Conservation (phyloP, 2,888 invertebrate genomes). For the Corythucha ciliata region DNA sequence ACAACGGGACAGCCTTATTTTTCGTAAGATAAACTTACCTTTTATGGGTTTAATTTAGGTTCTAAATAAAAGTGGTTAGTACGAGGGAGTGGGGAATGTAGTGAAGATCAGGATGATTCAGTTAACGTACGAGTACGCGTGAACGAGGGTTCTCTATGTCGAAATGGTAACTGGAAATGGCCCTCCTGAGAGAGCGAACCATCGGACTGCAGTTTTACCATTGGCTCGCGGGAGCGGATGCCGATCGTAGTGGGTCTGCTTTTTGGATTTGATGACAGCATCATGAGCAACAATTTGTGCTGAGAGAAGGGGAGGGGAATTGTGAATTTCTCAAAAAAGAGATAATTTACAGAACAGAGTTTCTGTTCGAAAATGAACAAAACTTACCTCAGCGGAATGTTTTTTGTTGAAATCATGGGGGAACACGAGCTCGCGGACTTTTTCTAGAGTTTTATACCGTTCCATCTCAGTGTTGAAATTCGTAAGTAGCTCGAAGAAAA, state of each 20-base stretch:
- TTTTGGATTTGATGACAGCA: conserved; percentile 65
- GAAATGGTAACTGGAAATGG: conserved; percentile 33
- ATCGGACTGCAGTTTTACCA: conserved; percentile 41
- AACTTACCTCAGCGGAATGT: conserved; percentile 60
- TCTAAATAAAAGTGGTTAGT: too few relatives aligned
- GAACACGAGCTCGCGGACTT: conserved; percentile 57
- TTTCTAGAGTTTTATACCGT: conserved; percentile 57
- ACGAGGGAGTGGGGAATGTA: too few relatives aligned
- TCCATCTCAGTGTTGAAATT: conserved; percentile 90
- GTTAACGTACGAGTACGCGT: too few relatives aligned
- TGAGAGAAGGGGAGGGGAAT: too few relatives aligned
- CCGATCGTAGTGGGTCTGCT: conserved; percentile 68
- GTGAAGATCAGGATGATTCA: too few relatives aligned
- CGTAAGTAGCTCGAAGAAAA: conserved; percentile 83
- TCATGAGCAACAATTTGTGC: conserved; percentile 61
- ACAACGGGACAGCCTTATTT: too few relatives aligned
- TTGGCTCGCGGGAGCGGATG: conserved; percentile 54
- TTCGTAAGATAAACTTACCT: too few relatives aligned
- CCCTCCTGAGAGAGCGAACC: conserved; percentile 25
- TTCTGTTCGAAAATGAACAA: too few relatives aligned
- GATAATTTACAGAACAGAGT: too few relatives aligned
- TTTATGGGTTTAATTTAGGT: too few relatives aligned
- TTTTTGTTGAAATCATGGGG: conserved; percentile 56
- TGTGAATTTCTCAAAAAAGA: too few relatives aligned
- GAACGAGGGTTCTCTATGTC: too few relatives aligned